Conservation (phyloP, 2,888 invertebrate genomes). For the Stenoptilia bipunctidactyla region DNA sequence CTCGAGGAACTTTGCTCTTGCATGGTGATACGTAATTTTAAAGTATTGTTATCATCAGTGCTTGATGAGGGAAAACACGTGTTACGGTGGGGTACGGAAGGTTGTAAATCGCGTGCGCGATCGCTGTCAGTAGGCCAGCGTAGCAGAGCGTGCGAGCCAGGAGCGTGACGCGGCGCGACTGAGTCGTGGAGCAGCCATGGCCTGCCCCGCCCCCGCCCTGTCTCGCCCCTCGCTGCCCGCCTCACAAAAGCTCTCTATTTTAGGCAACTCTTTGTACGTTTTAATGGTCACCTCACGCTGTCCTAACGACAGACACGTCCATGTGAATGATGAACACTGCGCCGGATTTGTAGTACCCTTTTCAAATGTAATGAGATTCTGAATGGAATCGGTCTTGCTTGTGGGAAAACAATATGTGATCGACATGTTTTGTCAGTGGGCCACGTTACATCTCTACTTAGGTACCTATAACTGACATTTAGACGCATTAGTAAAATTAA, state of each 20-base stretch:
- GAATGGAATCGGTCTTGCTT: conserved; percentile 51
- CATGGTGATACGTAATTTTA: conserved; percentile 32
- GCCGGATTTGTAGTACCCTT: conserved; percentile 64
- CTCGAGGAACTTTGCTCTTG: conserved; percentile 65
- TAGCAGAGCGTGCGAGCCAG: conserved; percentile 56
- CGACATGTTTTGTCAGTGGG: conserved; percentile 54
- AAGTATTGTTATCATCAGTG: conserved; percentile 19
- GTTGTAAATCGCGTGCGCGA: conserved; percentile 52
- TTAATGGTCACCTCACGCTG: conserved; percentile 72
- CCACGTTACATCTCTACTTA: conserved; percentile 30
- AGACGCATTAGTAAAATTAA: conserved; percentile 2
- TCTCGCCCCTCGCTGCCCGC: conserved; percentile 51
- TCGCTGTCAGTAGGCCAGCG: conserved; percentile 38
- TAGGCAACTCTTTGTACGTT: conserved; percentile 69
- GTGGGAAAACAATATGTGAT: conserved; percentile 61
- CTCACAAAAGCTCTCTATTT: conserved; percentile 71
- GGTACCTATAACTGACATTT: conserved; percentile 14
- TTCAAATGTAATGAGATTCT: conserved; percentile 68
- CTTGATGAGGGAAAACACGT: conserved; percentile 34
- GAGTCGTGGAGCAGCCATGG: conserved; percentile 59
- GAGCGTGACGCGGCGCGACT: conserved; percentile 62
- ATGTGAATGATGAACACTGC: conserved; percentile 57
- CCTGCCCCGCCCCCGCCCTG: conserved; percentile 61
- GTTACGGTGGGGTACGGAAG: conserved; percentile 39
- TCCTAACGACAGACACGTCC: conserved; percentile 69